Conservation (phyloP, 2,888 invertebrate genomes). For the Hemicrepidius hirtus region DNA sequence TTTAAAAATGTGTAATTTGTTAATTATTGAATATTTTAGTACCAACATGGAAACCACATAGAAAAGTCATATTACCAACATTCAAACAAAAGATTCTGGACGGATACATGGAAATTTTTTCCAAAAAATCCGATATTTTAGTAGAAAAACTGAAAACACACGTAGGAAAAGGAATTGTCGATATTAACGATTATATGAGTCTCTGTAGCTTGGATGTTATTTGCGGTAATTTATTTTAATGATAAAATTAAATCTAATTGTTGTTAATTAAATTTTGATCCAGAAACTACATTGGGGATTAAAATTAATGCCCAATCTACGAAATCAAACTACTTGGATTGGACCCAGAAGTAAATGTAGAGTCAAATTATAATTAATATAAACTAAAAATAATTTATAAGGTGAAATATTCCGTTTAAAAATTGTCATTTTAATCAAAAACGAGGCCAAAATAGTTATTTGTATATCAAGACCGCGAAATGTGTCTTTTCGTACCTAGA, state of each 20-base stretch:
- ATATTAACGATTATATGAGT: conserved; percentile 75
- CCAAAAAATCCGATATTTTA: conserved; percentile 75
- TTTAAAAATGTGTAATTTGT: no score
- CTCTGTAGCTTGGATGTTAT: conserved; percentile 78
- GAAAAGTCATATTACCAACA: conserved; percentile 77
- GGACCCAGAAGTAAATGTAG: conserved; percentile 61
- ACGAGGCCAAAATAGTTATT: no score
- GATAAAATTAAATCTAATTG: neutral
- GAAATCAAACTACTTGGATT: conserved; percentile 73
- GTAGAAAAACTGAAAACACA: conserved; percentile 70
- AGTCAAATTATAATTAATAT: no score
- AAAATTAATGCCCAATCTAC: conserved; percentile 76
- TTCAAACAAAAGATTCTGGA: conserved; percentile 79
- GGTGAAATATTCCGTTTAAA: no score
- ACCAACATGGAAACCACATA: conserved; percentile 76
- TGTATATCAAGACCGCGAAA: no score
- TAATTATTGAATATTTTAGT: no score
- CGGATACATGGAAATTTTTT: conserved; percentile 77
- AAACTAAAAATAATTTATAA: no score
- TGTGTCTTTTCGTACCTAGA: no score
- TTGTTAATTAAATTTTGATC: conserved; percentile 16
- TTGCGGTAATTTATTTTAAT: conserved; percentile 72
- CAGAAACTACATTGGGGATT: conserved; percentile 84
- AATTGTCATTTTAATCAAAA: no score
- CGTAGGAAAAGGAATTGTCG: conserved; percentile 69